These are phyloP conservation scores for Halictus rubicundus DNA, from an alignment of 1,140 invertebrate genomes.

Conservation along the genomic window DNA sequence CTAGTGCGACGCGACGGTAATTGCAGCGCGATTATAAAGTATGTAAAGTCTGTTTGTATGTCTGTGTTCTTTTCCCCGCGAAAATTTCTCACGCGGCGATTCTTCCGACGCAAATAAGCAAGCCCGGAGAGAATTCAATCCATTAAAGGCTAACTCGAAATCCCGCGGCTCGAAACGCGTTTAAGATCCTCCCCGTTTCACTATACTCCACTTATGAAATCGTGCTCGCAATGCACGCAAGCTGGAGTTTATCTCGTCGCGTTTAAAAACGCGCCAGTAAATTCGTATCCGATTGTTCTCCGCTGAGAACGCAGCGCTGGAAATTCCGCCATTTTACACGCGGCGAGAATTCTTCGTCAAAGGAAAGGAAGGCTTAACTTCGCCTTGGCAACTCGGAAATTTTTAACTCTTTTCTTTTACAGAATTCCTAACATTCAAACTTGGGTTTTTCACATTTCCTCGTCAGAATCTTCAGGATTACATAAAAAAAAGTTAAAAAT, in stretches of 20 bases:
- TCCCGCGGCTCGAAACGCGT: background rate
- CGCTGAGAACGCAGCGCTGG: background rate
- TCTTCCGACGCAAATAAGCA: slow-evolving; percentile 11
- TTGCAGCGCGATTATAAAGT: slow-evolving; percentile 23
- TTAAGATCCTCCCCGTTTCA: background rate
- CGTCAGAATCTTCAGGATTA: too few species aligned
- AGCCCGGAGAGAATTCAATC: slow-evolving; percentile 18
- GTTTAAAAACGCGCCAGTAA: background rate
- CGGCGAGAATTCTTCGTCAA: too few species aligned
- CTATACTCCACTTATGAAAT: background rate
- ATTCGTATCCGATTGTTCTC: slow-evolving; percentile 17
- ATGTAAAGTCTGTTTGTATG: background rate
- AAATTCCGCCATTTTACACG: too few species aligned
- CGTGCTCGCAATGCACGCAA: background rate
- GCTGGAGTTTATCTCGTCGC: slow-evolving; percentile 18
- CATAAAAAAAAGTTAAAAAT: too few species aligned
- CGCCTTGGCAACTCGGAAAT: too few species aligned
- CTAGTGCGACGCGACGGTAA: background rate
- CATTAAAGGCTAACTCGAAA: slow-evolving; percentile 26
- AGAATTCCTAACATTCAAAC: too few species aligned
- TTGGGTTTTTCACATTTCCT: too few species aligned
- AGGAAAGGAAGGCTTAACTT: too few species aligned
- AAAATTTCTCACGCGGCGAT: background rate
- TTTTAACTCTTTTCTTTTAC: too few species aligned
- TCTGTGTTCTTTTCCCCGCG: background rate